Evolutionary conservation across 2,113 vertebrate genomes (phyloP).

Genomic region (Stigmatopora argus): DNA sequence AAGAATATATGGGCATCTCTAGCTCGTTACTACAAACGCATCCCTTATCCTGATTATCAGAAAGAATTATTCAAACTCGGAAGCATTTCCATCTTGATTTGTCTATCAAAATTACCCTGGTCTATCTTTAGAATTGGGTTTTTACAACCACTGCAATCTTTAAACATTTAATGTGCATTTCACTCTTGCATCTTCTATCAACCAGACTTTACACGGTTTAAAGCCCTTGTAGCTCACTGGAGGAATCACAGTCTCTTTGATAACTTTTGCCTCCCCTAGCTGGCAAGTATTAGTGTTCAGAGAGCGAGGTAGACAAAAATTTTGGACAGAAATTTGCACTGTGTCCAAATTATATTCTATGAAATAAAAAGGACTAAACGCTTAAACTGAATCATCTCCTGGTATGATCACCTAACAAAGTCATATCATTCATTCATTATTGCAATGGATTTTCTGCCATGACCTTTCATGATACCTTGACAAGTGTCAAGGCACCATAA

Average conservation of each 20-base stretch:
- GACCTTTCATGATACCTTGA: slow-evolving; percentile 36
- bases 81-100: slow-evolving; percentile 14
- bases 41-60: too few species aligned
- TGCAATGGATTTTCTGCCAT: slow-evolving; percentile 55
- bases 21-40: too few species aligned
- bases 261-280: slow-evolving; percentile 11
- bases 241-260: slow-evolving; percentile 14
- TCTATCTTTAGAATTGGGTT: slow-evolving; percentile 2
- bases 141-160: slow-evolving; percentile 5
- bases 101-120: slow-evolving; percentile 19
- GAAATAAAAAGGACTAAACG: slow-evolving; percentile 24
- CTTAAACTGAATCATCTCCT: slow-evolving; percentile 34
- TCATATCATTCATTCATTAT: slow-evolving; percentile 48
- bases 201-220: slow-evolving; percentile 32
- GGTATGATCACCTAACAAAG: slow-evolving; percentile 39
- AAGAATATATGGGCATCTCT: too few species aligned
- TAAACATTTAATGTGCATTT: slow-evolving; percentile 25
- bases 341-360: slow-evolving; percentile 26
- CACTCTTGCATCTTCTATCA: slow-evolving; percentile 21
- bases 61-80: not conserved
- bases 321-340: slow-evolving; percentile 12
- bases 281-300: slow-evolving; percentile 13
- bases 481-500: slow-evolving; percentile 53
- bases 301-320: slow-evolving; percentile 14
- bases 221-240: slow-evolving; percentile 28